Evolutionary conservation across 1,140 invertebrate genomes (phyloP).

Genomic region (Neodiprion virginianus): DNA sequence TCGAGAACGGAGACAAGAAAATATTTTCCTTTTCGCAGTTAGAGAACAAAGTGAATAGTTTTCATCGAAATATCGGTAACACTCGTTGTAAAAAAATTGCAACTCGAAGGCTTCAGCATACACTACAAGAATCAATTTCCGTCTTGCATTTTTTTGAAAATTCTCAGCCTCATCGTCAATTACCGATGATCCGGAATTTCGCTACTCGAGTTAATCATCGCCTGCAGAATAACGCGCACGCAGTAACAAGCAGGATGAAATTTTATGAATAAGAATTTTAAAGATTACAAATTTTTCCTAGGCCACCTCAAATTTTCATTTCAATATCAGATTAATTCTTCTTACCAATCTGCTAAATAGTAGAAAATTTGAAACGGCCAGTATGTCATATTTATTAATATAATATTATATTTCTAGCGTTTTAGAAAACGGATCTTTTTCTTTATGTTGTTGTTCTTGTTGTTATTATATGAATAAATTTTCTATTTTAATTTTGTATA

Average conservation of each 20-base stretch:
- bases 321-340: background rate
- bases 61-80: too few relatives aligned
- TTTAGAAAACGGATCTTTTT: background rate
- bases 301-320: background rate
- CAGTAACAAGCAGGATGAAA: background rate
- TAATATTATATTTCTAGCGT: background rate
- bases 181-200: too few relatives aligned
- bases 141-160: too few relatives aligned
- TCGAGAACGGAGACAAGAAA: too few relatives aligned
- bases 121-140: too few relatives aligned
- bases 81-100: too few relatives aligned
- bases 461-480: background rate
- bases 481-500: background rate
- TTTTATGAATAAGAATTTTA: conserved; percentile 5
- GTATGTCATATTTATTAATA: background rate
- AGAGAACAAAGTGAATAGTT: too few relatives aligned
- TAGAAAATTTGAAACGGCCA: conserved; percentile 1
- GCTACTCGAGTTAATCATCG: too few relatives aligned
- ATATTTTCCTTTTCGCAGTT: too few relatives aligned
- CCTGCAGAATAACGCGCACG: background rate
- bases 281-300: background rate
- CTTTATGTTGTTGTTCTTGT: background rate
- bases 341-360: too few relatives aligned
- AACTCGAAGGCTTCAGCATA: too few relatives aligned
- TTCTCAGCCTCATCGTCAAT: background rate